phyloP scores from a whole-genome alignment of 2,888 invertebrate genomes.

The Pediacus dermestoides region DNA sequence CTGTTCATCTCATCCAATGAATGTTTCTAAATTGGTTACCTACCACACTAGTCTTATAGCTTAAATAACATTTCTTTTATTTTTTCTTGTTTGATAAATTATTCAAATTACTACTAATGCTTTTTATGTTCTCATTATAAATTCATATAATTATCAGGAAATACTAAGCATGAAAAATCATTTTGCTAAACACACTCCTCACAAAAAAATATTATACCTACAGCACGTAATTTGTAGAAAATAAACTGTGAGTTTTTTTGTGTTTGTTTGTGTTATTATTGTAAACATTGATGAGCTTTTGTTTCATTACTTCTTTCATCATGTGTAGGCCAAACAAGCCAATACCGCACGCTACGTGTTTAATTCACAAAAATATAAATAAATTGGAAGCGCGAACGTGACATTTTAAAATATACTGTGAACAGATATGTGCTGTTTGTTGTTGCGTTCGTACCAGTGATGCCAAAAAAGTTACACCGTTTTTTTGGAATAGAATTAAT shows the following conservation, averaged over 20 bases:
- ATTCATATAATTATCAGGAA: no score
- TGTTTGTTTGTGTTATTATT: slow-evolving; percentile 13
- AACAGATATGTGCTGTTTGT: slow-evolving; percentile 41
- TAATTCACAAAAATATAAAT: slow-evolving; percentile 42
- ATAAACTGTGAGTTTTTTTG: slow-evolving; percentile 14
- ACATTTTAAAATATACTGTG: slow-evolving; percentile 43
- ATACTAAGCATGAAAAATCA: no score
- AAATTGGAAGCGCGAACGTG: slow-evolving; percentile 39
- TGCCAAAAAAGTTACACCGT: slow-evolving; percentile 24
- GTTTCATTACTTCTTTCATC: slow-evolving; percentile 37
- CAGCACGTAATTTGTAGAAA: slow-evolving; percentile 3
- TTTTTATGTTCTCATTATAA: no score
- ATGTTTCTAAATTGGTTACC: no score
- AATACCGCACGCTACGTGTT: slow-evolving; percentile 36
- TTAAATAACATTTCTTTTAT: no score
- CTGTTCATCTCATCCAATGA: no score
- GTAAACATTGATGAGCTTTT: slow-evolving; percentile 24
- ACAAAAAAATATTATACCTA: no score
- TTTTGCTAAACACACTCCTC: no score
- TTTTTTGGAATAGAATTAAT: no score
- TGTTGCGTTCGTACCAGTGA: slow-evolving; percentile 24
- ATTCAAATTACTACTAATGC: no score
- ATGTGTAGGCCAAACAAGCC: slow-evolving; percentile 29
- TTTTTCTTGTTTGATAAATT: no score
- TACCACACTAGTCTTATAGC: no score